Conservation (phyloP, 2,888 invertebrate genomes). For the Schrankia costaestrigalis region DNA sequence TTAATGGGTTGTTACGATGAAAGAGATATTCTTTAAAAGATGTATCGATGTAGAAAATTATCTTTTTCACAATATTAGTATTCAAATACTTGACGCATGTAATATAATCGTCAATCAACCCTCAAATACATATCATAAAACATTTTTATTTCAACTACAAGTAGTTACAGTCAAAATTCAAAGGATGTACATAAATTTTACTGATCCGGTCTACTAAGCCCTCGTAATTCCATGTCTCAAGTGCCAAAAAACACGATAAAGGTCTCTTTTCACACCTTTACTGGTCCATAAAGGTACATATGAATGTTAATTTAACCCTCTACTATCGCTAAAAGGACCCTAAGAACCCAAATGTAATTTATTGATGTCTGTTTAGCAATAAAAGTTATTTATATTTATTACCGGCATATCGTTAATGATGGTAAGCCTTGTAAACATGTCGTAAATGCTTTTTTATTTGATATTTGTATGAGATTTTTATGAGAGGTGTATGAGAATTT, state of each 20-base stretch:
- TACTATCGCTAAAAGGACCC: conserved; percentile 32
- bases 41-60: too few species aligned
- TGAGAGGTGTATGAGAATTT: conserved; percentile 10
- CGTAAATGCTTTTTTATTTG: conserved; percentile 17
- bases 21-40: too few species aligned
- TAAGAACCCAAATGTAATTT: conserved; percentile 38
- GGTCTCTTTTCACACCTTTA: conserved; percentile 50
- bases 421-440: conserved; percentile 28
- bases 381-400: conserved; percentile 52
- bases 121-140: conserved; percentile 3
- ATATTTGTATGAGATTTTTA: conserved; percentile 12
- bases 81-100: too few species aligned
- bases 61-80: too few species aligned
- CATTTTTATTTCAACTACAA: not conserved
- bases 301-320: conserved; percentile 49
- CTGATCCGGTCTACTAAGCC: conserved; percentile 10
- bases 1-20: too few species aligned
- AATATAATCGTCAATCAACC: too few species aligned
- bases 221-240: conserved; percentile 22
- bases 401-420: conserved; percentile 45
- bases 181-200: conserved; percentile 16
- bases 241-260: conserved; percentile 33
- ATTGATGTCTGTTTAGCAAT: conserved; percentile 39
- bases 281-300: conserved; percentile 41
- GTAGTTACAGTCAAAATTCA: not conserved